Evolutionary conservation across 2,113 vertebrate genomes (phyloP).

Genomic region (Oxyura jamaicensis): DNA sequence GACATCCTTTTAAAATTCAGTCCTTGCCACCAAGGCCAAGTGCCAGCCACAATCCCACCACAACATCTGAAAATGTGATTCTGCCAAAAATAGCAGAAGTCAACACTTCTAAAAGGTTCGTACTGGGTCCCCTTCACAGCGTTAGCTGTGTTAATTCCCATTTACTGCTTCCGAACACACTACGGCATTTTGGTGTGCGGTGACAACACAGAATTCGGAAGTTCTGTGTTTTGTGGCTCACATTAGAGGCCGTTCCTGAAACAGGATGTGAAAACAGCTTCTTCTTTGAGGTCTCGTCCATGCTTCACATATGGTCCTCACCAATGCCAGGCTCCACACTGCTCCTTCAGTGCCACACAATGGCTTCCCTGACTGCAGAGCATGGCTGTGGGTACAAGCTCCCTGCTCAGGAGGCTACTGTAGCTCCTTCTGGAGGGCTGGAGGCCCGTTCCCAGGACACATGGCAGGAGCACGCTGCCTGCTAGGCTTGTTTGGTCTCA

Average conservation of each 20-base stretch:
- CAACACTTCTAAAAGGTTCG: background rate
- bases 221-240: background rate
- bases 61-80: background rate
- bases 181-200: background rate
- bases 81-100: background rate
- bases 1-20: background rate
- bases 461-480: background rate
- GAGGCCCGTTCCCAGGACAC: background rate
- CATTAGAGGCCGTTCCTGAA: background rate
- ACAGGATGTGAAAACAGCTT: background rate
- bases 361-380: background rate
- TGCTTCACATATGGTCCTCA: background rate
- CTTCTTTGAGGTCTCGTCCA: background rate
- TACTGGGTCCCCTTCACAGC: background rate
- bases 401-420: background rate
- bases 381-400: background rate
- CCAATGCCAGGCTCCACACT: background rate
- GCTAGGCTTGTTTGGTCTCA: background rate
- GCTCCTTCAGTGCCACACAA: background rate
- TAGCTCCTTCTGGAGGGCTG: background rate
- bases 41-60: background rate
- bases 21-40: background rate
- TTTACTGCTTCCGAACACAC: background rate
- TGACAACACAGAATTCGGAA: background rate
- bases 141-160: background rate